Conservation (phyloP, 2,797 vertebrate genomes). For the Sebastes baramenuke region DNA sequence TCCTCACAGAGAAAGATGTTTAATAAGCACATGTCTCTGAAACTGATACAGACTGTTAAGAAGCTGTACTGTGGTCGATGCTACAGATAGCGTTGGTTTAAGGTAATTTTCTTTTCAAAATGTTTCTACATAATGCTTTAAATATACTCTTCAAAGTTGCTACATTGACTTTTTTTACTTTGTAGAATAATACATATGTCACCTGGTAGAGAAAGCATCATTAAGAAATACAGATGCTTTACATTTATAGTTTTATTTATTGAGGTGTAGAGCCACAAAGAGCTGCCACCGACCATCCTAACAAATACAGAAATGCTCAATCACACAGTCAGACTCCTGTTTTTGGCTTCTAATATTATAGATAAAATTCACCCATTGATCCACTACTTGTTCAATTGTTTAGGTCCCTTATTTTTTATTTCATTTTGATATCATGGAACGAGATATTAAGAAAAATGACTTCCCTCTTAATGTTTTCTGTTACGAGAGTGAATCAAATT, state of each 20-base stretch:
- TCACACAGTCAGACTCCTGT: not conserved
- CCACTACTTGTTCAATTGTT: not conserved
- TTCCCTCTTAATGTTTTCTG: not conserved
- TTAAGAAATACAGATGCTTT: not conserved
- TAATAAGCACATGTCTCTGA: not conserved
- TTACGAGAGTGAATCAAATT: not conserved
- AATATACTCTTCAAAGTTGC: not conserved
- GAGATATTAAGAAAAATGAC: not conserved
- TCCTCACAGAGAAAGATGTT: not conserved
- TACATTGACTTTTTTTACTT: not conserved
- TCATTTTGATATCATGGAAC: not conserved
- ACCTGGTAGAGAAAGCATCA: not conserved
- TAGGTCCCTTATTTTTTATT: not conserved
- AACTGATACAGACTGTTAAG: not conserved
- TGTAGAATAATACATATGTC: not conserved
- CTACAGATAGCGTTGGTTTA: not conserved
- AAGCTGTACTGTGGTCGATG: not conserved
- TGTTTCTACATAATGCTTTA: not conserved
- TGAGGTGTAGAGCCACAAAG: not conserved
- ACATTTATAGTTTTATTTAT: no score
- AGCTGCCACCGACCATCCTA: not conserved
- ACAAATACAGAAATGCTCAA: not conserved
- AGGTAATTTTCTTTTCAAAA: not conserved
- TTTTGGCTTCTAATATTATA: not conserved
- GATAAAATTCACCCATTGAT: not conserved